phyloP scores from a whole-genome alignment of 2,797 vertebrate genomes.

The Macropodus opercularis region DNA sequence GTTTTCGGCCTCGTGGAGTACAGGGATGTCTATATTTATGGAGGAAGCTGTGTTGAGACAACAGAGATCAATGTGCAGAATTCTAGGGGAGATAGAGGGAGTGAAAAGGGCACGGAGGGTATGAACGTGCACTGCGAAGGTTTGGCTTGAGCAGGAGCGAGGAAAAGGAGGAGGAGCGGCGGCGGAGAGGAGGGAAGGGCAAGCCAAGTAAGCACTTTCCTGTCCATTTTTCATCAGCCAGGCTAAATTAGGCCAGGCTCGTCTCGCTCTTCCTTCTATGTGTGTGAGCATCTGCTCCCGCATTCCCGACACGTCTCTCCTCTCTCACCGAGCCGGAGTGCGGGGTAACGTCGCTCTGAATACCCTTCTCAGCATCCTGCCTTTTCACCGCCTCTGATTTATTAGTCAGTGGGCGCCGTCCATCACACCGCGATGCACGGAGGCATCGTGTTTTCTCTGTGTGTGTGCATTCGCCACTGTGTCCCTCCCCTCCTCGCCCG shows the following conservation, averaged over 20 bases:
- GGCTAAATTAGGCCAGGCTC: slow-evolving; percentile 73
- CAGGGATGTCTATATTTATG: slow-evolving; percentile 5
- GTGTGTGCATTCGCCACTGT: slow-evolving; percentile 33
- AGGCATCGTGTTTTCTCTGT: slow-evolving; percentile 67
- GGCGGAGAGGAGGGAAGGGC: slow-evolving; percentile 53
- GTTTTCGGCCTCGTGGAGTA: too few species aligned
- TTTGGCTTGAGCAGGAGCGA: slow-evolving; percentile 20
- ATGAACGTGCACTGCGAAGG: slow-evolving; percentile 19
- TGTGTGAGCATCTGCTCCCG: slow-evolving; percentile 60
- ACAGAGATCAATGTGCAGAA: slow-evolving; percentile 38
- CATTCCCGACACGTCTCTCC: slow-evolving; percentile 69
- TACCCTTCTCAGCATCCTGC: slow-evolving; percentile 74
- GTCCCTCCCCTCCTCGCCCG: not conserved
- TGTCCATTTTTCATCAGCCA: slow-evolving; percentile 78
- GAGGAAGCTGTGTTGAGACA: not conserved
- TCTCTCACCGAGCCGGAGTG: slow-evolving; percentile 47
- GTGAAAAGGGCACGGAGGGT: slow-evolving; percentile 35
- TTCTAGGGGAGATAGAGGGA: slow-evolving; percentile 28
- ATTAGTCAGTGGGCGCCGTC: slow-evolving; percentile 64
- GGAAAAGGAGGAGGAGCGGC: slow-evolving; percentile 47
- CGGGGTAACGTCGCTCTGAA: slow-evolving; percentile 49
- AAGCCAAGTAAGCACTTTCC: slow-evolving; percentile 79
- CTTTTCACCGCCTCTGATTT: slow-evolving; percentile 73
- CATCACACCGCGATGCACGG: slow-evolving; percentile 64
- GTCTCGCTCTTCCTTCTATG: slow-evolving; percentile 31